A percentile compares a stretch with the other conserved stretches of the same genome.
These are phyloP conservation scores for Thaleichthys pacificus DNA, from an alignment of 2,797 vertebrate genomes.

Conservation along the genomic window DNA sequence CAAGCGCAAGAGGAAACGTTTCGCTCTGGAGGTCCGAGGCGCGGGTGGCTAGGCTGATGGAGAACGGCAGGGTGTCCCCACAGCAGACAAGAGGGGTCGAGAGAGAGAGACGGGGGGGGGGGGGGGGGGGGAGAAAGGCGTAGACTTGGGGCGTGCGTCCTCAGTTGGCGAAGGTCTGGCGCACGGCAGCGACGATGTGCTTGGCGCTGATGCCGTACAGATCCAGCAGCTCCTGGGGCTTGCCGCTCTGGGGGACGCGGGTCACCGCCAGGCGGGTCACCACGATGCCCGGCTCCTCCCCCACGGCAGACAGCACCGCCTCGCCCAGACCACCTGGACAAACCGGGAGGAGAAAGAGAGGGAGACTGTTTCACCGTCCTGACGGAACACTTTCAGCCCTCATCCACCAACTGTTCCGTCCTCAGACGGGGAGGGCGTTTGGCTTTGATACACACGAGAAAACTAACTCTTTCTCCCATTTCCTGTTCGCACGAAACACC, in stretches of 20 bases:
- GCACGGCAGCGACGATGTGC: constrained; percentile 76
- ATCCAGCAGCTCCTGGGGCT: constrained; percentile 80
- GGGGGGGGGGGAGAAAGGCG: neutral
- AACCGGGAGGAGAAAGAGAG: neutral
- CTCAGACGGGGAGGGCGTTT: too few relatives aligned
- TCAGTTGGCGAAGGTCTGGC: constrained; percentile 75
- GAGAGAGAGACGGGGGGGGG: neutral
- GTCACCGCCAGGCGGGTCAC: constrained; percentile 80
- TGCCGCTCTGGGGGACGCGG: constrained; percentile 76
- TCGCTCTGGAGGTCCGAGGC: neutral
- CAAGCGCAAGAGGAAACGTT: too few relatives aligned
- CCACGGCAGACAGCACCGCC: constrained; percentile 80
- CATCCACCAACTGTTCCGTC: neutral
- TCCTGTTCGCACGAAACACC: constrained; percentile 11
- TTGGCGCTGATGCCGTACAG: constrained; percentile 81
- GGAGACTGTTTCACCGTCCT: neutral
- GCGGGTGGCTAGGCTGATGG: neutral
- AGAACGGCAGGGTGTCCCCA: constrained; percentile 20
- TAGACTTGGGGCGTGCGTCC: neutral
- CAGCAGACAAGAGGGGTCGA: neutral
- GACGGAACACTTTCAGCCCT: neutral
- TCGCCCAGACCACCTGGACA: constrained; percentile 86
- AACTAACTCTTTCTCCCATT: neutral
- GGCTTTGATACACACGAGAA: neutral
- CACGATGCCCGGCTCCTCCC: constrained; percentile 76